Evolutionary conservation across 2,888 invertebrate genomes (phyloP).

Genomic region (Bellardia pandia): DNA sequence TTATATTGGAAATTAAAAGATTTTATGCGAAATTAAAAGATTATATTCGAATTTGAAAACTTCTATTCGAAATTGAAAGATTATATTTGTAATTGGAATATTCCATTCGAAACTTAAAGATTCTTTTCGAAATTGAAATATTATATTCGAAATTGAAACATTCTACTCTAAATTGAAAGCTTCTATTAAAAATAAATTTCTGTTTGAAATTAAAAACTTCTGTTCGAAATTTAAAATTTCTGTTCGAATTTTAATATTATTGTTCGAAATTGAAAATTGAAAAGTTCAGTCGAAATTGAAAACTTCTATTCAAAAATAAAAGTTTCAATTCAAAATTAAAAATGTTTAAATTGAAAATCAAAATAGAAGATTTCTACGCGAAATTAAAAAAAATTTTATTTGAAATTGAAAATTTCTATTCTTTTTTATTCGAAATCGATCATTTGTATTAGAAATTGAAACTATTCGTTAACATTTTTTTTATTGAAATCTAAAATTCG

Average conservation of each 20-base stretch:
- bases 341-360: no score
- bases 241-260: not conserved
- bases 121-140: not conserved
- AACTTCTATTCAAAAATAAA: no score
- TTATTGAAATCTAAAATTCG: no score
- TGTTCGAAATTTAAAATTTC: not conserved
- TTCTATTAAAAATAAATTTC: not conserved
- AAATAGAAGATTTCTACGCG: no score
- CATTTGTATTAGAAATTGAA: no score
- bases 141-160: not conserved
- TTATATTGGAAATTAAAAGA: not conserved
- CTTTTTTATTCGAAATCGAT: no score
- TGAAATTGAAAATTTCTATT: no score
- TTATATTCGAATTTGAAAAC: constrained; percentile 4
- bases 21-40: not conserved
- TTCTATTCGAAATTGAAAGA: not conserved
- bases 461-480: no score
- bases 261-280: no score
- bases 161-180: not conserved
- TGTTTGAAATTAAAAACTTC: not conserved
- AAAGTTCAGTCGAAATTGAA: not conserved
- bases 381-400: no score
- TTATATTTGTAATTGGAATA: not conserved
- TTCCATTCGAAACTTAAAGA: not conserved
- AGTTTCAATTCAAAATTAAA: no score